phyloP scores from a whole-genome alignment of 2,113 vertebrate species.

The Megaceryle torquata region DNA sequence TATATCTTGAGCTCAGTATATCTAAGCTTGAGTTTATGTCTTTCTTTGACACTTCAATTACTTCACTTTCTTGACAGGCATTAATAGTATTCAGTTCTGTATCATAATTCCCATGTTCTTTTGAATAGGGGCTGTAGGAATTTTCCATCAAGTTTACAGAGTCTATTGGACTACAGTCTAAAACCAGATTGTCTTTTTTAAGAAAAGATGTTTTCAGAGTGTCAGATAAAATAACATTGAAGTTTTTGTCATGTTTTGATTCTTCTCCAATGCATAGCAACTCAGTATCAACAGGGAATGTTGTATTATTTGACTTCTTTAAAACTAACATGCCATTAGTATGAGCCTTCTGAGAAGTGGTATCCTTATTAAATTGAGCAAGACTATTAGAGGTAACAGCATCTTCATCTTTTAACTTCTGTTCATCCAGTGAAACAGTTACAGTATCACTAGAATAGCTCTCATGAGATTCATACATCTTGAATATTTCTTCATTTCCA shows the following conservation, averaged over 20 bases:
- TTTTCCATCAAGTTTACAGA: constrained; percentile 22
- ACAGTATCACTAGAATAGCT: neutral
- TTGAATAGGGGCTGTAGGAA: constrained; percentile 19
- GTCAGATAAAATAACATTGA: constrained; percentile 49
- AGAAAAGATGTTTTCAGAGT: constrained; percentile 44
- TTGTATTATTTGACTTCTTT: constrained; percentile 10
- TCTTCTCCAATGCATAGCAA: constrained; percentile 14
- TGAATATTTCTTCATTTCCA: constrained; percentile 56
- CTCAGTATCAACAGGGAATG: neutral
- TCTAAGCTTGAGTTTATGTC: neutral
- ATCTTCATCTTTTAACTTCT: constrained; percentile 4
- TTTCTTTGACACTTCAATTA: neutral
- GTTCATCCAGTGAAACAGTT: neutral
- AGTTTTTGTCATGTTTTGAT: constrained; percentile 26
- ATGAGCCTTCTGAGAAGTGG: neutral
- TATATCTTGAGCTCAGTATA: neutral
- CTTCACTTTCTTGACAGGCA: constrained; percentile 1
- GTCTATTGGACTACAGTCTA: neutral
- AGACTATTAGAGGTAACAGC: constrained; percentile 26
- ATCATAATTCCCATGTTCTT: constrained; percentile 1
- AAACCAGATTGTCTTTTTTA: constrained; percentile 25
- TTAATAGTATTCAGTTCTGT: constrained; percentile 13
- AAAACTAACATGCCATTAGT: neutral
- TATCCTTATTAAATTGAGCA: constrained; percentile 3
- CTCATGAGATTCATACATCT: constrained; percentile 39